These are phyloP conservation scores for Chymomyza caudatula DNA, from an alignment of 2,888 invertebrate species.

Conservation along the genomic window DNA sequence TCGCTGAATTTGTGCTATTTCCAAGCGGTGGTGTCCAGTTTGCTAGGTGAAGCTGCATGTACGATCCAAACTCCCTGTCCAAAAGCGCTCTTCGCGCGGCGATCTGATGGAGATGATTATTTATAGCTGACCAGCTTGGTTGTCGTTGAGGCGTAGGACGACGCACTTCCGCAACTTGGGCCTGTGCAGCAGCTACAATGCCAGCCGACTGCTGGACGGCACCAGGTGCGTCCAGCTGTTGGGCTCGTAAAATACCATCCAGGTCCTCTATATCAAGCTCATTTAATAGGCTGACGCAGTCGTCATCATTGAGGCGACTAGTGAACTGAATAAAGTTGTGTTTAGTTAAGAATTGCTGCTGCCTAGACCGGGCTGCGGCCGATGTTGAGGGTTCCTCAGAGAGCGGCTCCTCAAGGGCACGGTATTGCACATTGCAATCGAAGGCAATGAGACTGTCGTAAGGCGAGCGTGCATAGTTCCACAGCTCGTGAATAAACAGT, in stretches of 20 bases:
- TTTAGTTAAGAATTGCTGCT: not conserved
- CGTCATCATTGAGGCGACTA: slow-evolving; percentile 32
- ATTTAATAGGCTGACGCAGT: slow-evolving; percentile 18
- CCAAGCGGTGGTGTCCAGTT: too few relatives aligned
- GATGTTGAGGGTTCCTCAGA: slow-evolving; percentile 36
- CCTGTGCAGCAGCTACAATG: too few relatives aligned
- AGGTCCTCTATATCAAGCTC: slow-evolving; percentile 39
- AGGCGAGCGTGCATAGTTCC: slow-evolving; percentile 91
- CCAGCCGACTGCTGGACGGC: too few relatives aligned
- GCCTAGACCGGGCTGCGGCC: not conserved
- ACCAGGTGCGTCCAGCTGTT: too few relatives aligned
- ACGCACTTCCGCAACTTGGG: too few relatives aligned
- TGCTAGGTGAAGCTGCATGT: too few relatives aligned
- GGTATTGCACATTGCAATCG: slow-evolving; percentile 84
- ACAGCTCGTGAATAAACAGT: slow-evolving; percentile 93
- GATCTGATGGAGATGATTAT: too few relatives aligned
- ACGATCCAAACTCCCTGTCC: too few relatives aligned
- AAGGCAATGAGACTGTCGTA: slow-evolving; percentile 88
- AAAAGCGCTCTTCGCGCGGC: too few relatives aligned
- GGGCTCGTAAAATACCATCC: slow-evolving; percentile 6
- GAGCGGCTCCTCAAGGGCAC: slow-evolving; percentile 67
- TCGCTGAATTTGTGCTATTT: too few relatives aligned
- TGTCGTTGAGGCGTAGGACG: too few relatives aligned
- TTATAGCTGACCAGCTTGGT: too few relatives aligned
- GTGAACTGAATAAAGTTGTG: slow-evolving; percentile 47